phyloP scores from a whole-genome alignment of 2,888 invertebrate genomes.

The Epinotia bilunana region DNA sequence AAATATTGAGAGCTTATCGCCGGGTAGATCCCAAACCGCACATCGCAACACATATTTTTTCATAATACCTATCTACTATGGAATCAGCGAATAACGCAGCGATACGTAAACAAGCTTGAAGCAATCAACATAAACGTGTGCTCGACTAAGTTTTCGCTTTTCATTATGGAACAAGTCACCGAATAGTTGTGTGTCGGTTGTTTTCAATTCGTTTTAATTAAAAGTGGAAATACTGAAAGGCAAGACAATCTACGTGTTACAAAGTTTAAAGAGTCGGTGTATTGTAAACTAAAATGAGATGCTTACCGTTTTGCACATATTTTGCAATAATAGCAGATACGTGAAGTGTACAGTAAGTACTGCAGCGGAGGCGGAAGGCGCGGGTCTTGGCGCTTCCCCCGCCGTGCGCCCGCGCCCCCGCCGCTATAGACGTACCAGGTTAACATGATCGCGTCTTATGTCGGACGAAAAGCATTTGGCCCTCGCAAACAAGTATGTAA shows the following conservation, averaged over 20 bases:
- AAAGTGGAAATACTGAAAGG: conserved; percentile 69
- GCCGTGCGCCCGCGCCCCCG: conserved; percentile 50
- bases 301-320: conserved; percentile 83
- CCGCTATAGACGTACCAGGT: neutral
- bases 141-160: conserved; percentile 76
- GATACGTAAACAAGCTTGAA: conserved; percentile 78
- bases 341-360: conserved; percentile 56
- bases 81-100: conserved; percentile 68
- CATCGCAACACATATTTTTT: conserved; percentile 76
- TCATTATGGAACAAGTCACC: conserved; percentile 75
- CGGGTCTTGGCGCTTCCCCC: conserved; percentile 54
- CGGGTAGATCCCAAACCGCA: conserved; percentile 79
- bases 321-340: conserved; percentile 80
- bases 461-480: neutral
- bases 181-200: conserved; percentile 79
- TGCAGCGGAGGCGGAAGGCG: conserved; percentile 68
- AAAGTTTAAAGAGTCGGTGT: conserved; percentile 77
- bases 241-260: conserved; percentile 78
- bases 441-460: neutral
- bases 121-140: conserved; percentile 77
- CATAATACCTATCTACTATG: conserved; percentile 67
- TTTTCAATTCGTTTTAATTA: conserved; percentile 74
- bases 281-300: conserved; percentile 77
- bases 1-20: conserved; percentile 83
- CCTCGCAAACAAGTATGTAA: neutral